Conservation (phyloP, 2,797 vertebrate species). For the Cyclopterus lumpus region DNA sequence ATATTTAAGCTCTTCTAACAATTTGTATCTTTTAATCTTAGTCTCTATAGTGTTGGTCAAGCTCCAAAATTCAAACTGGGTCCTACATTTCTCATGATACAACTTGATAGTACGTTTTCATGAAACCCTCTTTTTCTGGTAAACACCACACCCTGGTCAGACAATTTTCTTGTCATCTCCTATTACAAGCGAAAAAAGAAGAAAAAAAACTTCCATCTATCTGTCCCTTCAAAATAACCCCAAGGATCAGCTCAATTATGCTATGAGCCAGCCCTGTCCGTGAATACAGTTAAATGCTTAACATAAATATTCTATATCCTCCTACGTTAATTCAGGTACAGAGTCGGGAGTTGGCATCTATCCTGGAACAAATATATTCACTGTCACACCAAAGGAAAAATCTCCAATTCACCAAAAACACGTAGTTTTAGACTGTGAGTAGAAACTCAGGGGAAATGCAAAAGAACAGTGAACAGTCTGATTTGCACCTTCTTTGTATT, state of each 20-base stretch:
- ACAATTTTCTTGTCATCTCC: neutral
- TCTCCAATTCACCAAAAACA: neutral
- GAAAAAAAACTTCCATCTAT: neutral
- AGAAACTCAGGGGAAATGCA: neutral
- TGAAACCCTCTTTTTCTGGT: neutral
- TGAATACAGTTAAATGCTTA: neutral
- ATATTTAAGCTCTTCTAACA: too few species aligned
- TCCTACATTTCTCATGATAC: neutral
- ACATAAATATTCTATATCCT: constrained; percentile 17
- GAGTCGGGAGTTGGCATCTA: neutral
- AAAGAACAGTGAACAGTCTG: neutral
- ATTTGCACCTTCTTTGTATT: neutral
- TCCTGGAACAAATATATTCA: constrained; percentile 10
- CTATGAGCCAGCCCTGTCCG: neutral
- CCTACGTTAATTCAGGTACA: constrained; percentile 6
- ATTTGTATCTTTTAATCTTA: too few species aligned
- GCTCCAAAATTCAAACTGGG: neutral
- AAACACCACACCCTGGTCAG: neutral
- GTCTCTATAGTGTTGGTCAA: neutral
- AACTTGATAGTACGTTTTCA: neutral
- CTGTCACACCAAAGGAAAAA: constrained; percentile 7
- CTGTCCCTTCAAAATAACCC: neutral
- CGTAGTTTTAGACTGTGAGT: constrained; percentile 1
- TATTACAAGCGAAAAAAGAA: neutral
- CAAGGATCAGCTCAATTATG: neutral